Conservation (phyloP, 2,888 invertebrate species). For the Callinectes sapidus region DNA sequence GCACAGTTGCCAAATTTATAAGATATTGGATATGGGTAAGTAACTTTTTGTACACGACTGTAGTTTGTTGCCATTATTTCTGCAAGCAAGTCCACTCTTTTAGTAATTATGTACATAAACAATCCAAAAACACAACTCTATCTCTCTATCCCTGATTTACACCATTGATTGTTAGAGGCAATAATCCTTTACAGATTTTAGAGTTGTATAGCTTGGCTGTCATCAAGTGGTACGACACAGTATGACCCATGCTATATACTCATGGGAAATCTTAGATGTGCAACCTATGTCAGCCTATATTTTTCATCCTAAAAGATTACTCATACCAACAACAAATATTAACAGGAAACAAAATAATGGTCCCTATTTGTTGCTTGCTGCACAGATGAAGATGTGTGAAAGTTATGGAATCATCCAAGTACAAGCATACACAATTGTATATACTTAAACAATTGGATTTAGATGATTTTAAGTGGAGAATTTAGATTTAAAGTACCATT, state of each 20-base stretch:
- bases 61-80: not conserved
- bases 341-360: too few relatives aligned
- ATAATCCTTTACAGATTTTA: not conserved
- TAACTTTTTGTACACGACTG: not conserved
- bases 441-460: too few relatives aligned
- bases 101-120: not conserved
- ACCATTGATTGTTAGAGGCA: not conserved
- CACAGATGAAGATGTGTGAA: too few relatives aligned
- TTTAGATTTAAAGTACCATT: too few relatives aligned
- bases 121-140: not conserved
- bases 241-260: not conserved
- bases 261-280: too few relatives aligned
- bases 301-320: too few relatives aligned
- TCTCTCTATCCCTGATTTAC: not conserved
- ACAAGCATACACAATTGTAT: too few relatives aligned
- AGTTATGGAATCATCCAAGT: too few relatives aligned
- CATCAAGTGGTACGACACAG: not conserved
- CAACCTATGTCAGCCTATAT: too few relatives aligned
- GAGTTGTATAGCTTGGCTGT: not conserved
- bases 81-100: not conserved
- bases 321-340: too few relatives aligned
- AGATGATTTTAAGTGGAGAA: too few relatives aligned
- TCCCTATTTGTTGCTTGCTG: too few relatives aligned
- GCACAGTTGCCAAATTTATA: slow-evolving; percentile 66
- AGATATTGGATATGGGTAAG: slow-evolving; percentile 71